Conservation (phyloP, 2,113 vertebrate genomes). For the Cavia porcellus region DNA sequence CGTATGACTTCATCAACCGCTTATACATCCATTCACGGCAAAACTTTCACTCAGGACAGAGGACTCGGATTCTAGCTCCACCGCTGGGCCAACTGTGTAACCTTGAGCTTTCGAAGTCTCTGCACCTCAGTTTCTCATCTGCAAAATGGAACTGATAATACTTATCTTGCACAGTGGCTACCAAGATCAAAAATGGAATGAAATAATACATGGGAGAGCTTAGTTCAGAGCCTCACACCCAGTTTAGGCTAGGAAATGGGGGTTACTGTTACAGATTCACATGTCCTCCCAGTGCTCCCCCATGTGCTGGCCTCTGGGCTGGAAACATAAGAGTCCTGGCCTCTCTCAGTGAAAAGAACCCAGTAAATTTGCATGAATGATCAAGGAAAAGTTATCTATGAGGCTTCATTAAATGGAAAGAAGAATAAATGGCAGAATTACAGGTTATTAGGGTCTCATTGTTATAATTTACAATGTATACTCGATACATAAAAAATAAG, state of each 20-base stretch:
- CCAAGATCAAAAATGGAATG: not conserved
- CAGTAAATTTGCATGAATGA: constrained; percentile 17
- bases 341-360: not conserved
- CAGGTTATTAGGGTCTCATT: not conserved
- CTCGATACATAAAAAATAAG: constrained; percentile 23
- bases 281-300: not conserved
- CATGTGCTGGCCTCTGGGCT: not conserved
- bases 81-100: not conserved
- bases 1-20: not conserved
- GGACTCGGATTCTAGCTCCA: not conserved
- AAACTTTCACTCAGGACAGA: constrained; percentile 13
- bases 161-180: not conserved
- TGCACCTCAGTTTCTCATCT: constrained; percentile 51
- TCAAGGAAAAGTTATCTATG: not conserved
- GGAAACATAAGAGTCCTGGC: not conserved
- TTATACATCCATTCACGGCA: constrained; percentile 24
- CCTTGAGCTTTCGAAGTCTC: constrained; percentile 50
- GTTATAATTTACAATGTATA: constrained; percentile 16
- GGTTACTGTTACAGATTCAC: not conserved
- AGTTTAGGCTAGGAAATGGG: not conserved
- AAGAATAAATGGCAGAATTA: constrained; percentile 39
- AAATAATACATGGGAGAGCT: constrained; percentile 35
- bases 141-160: constrained; percentile 22
- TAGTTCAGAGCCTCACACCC: not conserved
- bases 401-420: not conserved